These are phyloP conservation scores for Gymnothorax reevesii DNA, from an alignment of 2,797 vertebrate genomes.

Conservation along the genomic window DNA sequence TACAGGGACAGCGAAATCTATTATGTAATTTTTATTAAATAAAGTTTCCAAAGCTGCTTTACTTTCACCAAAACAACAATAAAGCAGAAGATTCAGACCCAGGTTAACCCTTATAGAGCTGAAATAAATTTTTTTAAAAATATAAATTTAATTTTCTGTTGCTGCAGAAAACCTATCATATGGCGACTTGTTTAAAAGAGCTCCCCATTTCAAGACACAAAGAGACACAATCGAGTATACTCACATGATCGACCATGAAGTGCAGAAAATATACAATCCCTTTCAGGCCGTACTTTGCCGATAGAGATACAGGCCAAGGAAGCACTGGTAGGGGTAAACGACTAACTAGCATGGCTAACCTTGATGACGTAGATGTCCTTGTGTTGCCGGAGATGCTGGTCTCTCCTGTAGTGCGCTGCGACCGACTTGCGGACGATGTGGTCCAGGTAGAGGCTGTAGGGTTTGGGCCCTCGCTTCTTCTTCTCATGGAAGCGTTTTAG, in stretches of 20 bases:
- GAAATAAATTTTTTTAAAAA: no score
- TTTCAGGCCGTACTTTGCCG: not conserved
- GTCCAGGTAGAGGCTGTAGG: constrained; percentile 94
- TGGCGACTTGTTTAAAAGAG: no score
- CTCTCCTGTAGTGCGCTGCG: constrained; percentile 82
- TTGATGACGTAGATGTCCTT: constrained; percentile 96
- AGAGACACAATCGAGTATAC: not conserved
- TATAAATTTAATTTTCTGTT: no score
- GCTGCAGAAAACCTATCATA: no score
- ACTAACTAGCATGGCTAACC: constrained; percentile 62
- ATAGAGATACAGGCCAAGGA: not conserved
- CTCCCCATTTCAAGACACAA: no score
- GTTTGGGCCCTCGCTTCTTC: constrained; percentile 93
- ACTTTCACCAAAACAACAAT: no score
- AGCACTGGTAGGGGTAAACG: not conserved
- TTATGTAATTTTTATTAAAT: no score
- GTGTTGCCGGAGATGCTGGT: constrained; percentile 84
- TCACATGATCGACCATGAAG: not conserved
- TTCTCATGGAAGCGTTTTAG: constrained; percentile 97
- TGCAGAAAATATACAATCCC: not conserved
- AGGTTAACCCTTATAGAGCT: no score
- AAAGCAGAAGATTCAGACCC: no score
- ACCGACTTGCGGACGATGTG: constrained; percentile 93
- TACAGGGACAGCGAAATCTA: no score
- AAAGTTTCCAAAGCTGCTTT: no score